phyloP scores from a whole-genome alignment of 37 sponge, comb jelly and placozoan species.

The Cliona cf. orientalis region DNA sequence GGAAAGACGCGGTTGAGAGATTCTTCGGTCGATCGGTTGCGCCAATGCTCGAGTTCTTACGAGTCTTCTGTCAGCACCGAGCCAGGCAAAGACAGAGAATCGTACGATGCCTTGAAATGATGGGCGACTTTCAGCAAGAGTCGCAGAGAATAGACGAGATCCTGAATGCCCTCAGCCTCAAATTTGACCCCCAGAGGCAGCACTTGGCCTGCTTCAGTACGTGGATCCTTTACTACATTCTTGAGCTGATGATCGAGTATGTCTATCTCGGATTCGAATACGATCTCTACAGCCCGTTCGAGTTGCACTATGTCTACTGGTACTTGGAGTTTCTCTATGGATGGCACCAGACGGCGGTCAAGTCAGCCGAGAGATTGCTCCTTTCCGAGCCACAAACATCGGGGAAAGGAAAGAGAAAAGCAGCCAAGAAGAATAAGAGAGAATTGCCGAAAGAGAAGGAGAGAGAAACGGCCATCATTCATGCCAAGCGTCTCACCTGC shows the following conservation, averaged over 20 bases:
- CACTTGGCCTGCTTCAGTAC: constrained; percentile 65
- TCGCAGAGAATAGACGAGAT: constrained; percentile 69
- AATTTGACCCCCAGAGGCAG: constrained; percentile 66
- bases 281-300: constrained; percentile 87
- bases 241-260: constrained; percentile 86
- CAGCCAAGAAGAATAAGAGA: constrained; percentile 60
- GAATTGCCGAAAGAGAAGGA: constrained; percentile 71
- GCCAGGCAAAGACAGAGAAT: constrained; percentile 70
- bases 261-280: constrained; percentile 89
- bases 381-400: constrained; percentile 1
- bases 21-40: constrained; percentile 43
- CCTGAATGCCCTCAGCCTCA: constrained; percentile 46
- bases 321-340: constrained; percentile 94
- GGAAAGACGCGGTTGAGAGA: constrained; percentile 42
- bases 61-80: constrained; percentile 78
- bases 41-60: constrained; percentile 54
- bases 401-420: constrained; percentile 63
- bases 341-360: constrained; percentile 73
- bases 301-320: constrained; percentile 93
- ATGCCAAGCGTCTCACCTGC: constrained; percentile 60
- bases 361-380: constrained; percentile 66
- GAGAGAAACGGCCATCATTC: constrained; percentile 42
- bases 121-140: constrained; percentile 78
- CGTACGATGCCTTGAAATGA: constrained; percentile 41
- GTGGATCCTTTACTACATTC: constrained; percentile 79